Percentiles rank a stretch among this genome's conserved stretches.
Conservation (phyloP, 35 echinoderm and acorn worm species). For the Apostichopus parvimensis region DNA sequence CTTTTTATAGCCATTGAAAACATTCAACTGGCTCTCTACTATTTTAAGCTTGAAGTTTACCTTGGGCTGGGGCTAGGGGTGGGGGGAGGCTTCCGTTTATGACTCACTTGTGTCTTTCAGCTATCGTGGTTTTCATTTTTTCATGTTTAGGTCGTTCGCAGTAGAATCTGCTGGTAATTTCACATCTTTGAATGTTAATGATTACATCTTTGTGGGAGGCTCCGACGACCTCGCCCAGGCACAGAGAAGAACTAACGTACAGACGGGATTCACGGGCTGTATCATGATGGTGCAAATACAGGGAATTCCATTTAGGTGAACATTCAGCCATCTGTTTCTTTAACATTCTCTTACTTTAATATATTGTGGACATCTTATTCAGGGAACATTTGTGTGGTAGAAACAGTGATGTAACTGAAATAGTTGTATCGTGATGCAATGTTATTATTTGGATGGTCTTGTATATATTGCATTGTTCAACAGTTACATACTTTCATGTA, state of each 20-base stretch:
- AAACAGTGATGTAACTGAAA: too few relatives aligned
- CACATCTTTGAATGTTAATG: constrained; percentile 72
- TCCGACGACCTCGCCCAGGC: constrained; percentile 67
- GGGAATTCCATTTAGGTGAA: neutral
- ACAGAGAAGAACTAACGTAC: constrained; percentile 36
- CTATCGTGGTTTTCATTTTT: too few relatives aligned
- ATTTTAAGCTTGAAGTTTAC: too few relatives aligned
- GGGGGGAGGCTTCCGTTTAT: too few relatives aligned
- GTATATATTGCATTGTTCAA: too few relatives aligned
- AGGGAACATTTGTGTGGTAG: neutral
- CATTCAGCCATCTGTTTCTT: neutral
- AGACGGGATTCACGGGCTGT: constrained; percentile 75
- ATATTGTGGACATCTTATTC: neutral
- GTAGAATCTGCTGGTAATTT: constrained; percentile 60
- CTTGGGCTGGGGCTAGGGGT: too few relatives aligned
- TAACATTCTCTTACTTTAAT: neutral
- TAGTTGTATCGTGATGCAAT: too few relatives aligned
- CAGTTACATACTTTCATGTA: too few relatives aligned
- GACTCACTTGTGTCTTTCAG: too few relatives aligned
- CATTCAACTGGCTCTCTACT: too few relatives aligned
- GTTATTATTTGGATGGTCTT: too few relatives aligned
- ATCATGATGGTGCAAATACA: constrained; percentile 68
- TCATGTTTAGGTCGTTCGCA: neutral
- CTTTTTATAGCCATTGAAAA: too few relatives aligned
- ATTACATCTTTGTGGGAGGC: constrained; percentile 78